Evolutionary conservation across 2,113 vertebrate species (phyloP).

Genomic region (Mus pahari): DNA sequence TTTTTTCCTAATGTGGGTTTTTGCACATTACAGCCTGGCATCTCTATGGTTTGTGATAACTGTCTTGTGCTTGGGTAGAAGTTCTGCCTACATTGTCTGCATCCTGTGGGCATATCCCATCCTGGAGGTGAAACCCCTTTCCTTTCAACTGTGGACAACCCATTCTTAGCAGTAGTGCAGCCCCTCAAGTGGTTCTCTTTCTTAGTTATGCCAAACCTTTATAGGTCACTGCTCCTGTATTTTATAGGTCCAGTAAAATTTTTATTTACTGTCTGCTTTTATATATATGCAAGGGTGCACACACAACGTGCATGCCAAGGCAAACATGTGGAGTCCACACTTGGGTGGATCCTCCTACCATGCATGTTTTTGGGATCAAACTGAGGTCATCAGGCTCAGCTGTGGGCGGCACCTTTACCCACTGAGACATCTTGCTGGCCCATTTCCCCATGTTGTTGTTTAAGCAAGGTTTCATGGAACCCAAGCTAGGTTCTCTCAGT

Average conservation of each 20-base stretch:
- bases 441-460: background rate
- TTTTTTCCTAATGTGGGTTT: background rate
- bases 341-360: no score
- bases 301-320: background rate
- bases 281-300: no score
- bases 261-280: background rate
- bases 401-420: accelerated
- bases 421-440: background rate
- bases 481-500: background rate
- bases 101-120: background rate
- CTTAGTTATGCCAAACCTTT: background rate
- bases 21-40: no score
- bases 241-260: background rate
- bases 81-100: background rate
- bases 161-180: background rate
- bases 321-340: background rate
- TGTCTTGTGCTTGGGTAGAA: no score
- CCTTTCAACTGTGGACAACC: accelerated
- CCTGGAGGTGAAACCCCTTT: background rate
- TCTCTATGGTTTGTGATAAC: accelerated
- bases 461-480: background rate
- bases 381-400: background rate
- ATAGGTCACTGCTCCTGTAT: no score
- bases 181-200: background rate
- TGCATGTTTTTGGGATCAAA: background rate